phyloP scores from a whole-genome alignment of 2,113 vertebrate species.

The Aviceda subcristata region DNA sequence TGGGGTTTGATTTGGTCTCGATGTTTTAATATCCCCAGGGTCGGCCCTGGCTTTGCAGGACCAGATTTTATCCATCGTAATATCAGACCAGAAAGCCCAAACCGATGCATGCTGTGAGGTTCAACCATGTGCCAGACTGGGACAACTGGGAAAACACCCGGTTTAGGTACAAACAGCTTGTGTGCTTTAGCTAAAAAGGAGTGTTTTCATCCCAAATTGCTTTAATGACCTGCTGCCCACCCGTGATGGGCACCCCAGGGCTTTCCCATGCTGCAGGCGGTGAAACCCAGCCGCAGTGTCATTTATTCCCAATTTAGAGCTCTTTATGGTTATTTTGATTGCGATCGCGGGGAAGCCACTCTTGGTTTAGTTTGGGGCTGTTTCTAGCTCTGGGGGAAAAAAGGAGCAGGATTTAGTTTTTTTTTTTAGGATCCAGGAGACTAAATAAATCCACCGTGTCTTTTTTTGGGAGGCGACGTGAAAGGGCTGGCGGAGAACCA shows the following conservation, averaged over 20 bases:
- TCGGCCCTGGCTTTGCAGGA: neutral
- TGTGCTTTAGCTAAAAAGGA: neutral
- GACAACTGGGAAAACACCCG: neutral
- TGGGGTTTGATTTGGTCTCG: neutral
- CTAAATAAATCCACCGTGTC: neutral
- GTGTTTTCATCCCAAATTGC: neutral
- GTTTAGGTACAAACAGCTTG: fast-evolving
- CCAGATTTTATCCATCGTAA: fast-evolving
- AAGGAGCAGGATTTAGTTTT: neutral
- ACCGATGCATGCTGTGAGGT: too few species aligned
- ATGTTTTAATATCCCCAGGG: neutral
- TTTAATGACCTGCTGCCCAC: neutral
- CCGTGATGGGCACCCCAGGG: neutral
- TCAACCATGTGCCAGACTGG: fast-evolving
- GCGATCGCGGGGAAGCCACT: fast-evolving
- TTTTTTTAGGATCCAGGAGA: neutral
- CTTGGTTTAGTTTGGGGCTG: neutral
- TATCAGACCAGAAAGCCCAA: neutral
- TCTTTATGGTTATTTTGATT: neutral
- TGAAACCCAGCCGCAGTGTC: fast-evolving
- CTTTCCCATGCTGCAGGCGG: neutral
- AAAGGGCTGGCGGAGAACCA: neutral
- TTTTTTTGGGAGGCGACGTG: neutral
- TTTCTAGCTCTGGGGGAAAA: neutral
- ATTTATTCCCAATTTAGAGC: neutral